Percentiles rank a stretch among this genome's conserved stretches.
phyloP scores from a whole-genome alignment of 1,140 invertebrate species.

The Euura lappo region DNA sequence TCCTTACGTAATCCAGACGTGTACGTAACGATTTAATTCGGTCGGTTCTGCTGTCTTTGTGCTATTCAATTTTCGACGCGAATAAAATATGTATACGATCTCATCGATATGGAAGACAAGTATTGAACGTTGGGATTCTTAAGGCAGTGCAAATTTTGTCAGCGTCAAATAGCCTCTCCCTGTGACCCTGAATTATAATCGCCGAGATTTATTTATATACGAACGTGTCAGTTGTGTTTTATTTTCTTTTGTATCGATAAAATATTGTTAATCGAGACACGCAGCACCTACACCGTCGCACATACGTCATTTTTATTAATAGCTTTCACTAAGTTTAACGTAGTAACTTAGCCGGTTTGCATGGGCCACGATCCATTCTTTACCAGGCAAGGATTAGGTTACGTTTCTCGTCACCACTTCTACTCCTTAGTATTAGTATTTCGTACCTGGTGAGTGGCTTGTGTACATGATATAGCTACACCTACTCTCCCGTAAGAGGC shows the following conservation, averaged over 20 bases:
- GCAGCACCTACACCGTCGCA: background rate
- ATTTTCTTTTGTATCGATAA: no score
- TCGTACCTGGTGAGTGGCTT: background rate
- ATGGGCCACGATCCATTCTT: background rate
- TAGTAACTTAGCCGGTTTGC: background rate
- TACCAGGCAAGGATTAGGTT: background rate
- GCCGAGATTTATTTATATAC: background rate
- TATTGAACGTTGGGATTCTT: no score
- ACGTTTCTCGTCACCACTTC: background rate
- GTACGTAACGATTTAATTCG: background rate
- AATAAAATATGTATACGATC: no score
- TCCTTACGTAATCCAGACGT: no score
- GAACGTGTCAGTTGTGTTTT: no score
- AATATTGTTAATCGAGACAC: no score
- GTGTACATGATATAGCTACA: background rate
- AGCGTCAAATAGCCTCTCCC: no score
- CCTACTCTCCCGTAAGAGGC: background rate
- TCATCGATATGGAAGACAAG: no score
- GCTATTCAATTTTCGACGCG: no score
- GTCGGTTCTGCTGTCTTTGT: background rate
- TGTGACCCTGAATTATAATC: background rate
- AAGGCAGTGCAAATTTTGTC: no score
- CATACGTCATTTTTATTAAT: constrained; percentile 7
- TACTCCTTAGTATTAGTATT: background rate
- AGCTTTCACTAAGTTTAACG: background rate